Evolutionary conservation across 2,888 invertebrate species (phyloP).

Genomic region (Spilosoma lubricipeda): DNA sequence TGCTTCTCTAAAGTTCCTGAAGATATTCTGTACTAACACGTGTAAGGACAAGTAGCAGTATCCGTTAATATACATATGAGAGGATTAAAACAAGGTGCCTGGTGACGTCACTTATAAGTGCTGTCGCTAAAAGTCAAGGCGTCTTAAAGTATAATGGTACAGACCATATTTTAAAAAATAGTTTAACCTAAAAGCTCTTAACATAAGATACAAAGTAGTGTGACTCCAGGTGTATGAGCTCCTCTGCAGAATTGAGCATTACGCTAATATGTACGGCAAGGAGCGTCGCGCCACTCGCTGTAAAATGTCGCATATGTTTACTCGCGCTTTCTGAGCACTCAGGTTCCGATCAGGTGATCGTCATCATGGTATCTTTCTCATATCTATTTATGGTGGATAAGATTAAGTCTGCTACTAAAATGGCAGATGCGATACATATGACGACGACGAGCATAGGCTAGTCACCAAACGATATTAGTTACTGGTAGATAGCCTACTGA

Average conservation of each 20-base stretch:
- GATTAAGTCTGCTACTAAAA: not conserved
- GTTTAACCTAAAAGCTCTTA: not conserved
- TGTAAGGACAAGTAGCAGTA: not conserved
- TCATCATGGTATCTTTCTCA: no score
- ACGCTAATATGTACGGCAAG: slow-evolving; percentile 19
- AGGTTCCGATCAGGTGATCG: not conserved
- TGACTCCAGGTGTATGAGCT: slow-evolving; percentile 6
- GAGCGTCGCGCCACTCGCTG: slow-evolving; percentile 6
- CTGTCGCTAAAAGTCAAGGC: not conserved
- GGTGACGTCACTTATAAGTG: not conserved
- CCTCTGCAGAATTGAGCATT: slow-evolving; percentile 5
- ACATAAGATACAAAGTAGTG: slow-evolving; percentile 8
- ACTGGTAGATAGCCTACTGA: not conserved
- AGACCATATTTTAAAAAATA: slow-evolving; percentile 5
- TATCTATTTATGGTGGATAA: not conserved
- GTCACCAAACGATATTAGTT: not conserved
- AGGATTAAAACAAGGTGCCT: not conserved
- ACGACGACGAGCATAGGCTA: not conserved
- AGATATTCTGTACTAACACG: not conserved
- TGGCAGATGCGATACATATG: not conserved
- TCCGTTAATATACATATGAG: not conserved
- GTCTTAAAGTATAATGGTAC: slow-evolving; percentile 8
- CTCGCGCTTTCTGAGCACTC: not conserved
- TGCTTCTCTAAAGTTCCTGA: not conserved
- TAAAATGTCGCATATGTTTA: not conserved